phyloP scores from a whole-genome alignment of 1,140 invertebrate genomes.

The Amyelois transitella region DNA sequence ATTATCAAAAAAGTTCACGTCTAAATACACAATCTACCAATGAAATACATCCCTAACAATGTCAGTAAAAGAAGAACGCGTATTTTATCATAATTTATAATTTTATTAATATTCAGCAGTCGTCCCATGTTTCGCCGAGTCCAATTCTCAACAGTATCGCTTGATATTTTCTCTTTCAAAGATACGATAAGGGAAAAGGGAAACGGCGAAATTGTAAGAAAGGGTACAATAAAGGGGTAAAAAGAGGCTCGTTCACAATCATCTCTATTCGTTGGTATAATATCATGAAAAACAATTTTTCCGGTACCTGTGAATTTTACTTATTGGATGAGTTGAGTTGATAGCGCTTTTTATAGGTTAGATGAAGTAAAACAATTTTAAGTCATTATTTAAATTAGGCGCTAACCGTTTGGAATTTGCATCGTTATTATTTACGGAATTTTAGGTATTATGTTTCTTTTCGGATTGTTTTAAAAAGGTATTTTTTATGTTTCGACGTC shows the following conservation, averaged over 20 bases:
- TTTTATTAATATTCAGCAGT: constrained; percentile 16
- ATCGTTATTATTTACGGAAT: not conserved
- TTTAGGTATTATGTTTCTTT: not conserved
- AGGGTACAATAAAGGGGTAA: constrained; percentile 42
- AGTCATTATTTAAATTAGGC: not conserved
- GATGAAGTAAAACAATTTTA: not conserved
- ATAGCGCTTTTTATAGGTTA: constrained; percentile 4
- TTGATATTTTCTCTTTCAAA: constrained; percentile 42
- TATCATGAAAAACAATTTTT: constrained; percentile 36
- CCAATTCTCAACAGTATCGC: constrained; percentile 21
- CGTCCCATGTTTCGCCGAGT: constrained; percentile 12
- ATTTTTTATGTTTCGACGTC: not conserved
- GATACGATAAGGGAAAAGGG: constrained; percentile 30
- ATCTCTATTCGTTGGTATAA: constrained; percentile 41
- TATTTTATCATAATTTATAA: constrained; percentile 13
- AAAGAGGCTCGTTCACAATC: constrained; percentile 38
- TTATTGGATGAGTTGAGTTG: constrained; percentile 3
- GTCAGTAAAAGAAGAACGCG: too few species aligned
- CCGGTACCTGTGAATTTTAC: constrained; percentile 7
- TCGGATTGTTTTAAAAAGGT: not conserved
- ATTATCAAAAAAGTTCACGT: too few species aligned
- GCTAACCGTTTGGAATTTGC: not conserved
- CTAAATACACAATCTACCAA: too few species aligned
- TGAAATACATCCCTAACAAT: too few species aligned
- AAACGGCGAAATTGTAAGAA: constrained; percentile 36